Evolutionary conservation across 2,113 vertebrate genomes (phyloP).

Genomic region (Falcunculus frontatus): DNA sequence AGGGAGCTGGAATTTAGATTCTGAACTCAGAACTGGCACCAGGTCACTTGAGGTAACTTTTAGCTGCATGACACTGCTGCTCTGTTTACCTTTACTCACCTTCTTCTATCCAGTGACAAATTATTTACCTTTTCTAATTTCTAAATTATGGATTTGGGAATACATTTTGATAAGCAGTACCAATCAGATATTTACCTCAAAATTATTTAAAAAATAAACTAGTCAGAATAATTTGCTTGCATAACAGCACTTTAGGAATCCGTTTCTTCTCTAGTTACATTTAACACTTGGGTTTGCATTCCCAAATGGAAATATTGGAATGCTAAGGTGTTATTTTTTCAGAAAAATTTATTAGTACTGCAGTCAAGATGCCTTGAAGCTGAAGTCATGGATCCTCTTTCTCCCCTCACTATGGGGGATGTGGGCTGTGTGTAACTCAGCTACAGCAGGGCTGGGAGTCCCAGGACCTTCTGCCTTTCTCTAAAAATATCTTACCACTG

Average conservation of each 20-base stretch:
- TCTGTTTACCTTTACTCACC: neutral
- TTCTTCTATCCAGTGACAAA: neutral
- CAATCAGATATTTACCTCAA: neutral
- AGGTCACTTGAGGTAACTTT: neutral
- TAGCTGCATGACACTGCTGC: neutral
- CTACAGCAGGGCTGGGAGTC: neutral
- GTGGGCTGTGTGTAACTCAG: neutral
- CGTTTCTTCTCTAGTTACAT: neutral
- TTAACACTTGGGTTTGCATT: neutral
- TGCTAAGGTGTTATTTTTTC: neutral
- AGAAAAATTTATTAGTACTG: neutral
- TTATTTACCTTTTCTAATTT: neutral
- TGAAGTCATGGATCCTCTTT: neutral
- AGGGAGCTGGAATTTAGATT: neutral
- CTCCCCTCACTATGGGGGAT: neutral
- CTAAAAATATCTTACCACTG: neutral
- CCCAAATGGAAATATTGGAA: neutral
- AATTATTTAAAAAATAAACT: neutral
- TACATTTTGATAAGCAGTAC: neutral
- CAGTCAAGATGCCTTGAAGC: neutral
- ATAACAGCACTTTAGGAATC: neutral
- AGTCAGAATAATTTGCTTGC: neutral
- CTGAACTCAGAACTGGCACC: neutral
- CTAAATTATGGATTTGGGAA: neutral
- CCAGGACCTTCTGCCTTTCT: neutral